Percentiles rank a stretch among this genome's conserved stretches.
Evolutionary conservation across 2,113 vertebrate species (phyloP).

Genomic region (western clawed frog (Xenopus tropicalis)): DNA sequence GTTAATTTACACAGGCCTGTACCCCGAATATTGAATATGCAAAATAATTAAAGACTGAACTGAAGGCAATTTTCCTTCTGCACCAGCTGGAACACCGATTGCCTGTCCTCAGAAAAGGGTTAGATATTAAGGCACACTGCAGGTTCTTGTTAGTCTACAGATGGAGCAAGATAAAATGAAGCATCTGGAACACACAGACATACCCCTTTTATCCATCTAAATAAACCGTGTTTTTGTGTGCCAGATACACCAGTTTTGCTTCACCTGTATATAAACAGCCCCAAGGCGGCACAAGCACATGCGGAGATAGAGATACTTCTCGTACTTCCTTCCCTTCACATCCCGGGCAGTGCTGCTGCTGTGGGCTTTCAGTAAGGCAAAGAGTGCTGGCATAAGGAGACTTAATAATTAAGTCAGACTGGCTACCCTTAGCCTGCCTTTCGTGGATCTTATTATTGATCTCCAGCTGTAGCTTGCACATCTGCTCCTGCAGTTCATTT

Average conservation of each 20-base stretch:
- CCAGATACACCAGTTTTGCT: too few species aligned
- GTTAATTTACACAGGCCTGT: too few species aligned
- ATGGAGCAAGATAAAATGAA: too few species aligned
- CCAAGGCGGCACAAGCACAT: slow-evolving; percentile 54
- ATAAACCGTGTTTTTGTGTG: too few species aligned
- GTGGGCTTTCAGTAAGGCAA: slow-evolving; percentile 57
- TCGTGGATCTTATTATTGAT: slow-evolving; percentile 92
- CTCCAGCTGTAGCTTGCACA: slow-evolving; percentile 93
- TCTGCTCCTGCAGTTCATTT: slow-evolving; percentile 96
- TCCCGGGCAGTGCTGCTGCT: slow-evolving; percentile 66
- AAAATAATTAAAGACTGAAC: too few species aligned
- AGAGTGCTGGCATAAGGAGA: slow-evolving; percentile 52
- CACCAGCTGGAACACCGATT: too few species aligned
- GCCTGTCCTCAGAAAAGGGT: too few species aligned
- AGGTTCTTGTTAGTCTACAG: background rate
- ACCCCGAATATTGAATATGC: too few species aligned
- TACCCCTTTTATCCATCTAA: too few species aligned
- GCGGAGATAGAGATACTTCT: slow-evolving; percentile 63
- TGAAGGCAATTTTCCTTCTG: too few species aligned
- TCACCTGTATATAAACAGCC: slow-evolving; percentile 14
- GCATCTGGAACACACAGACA: too few species aligned
- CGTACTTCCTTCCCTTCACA: slow-evolving; percentile 81
- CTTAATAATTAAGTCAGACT: slow-evolving; percentile 53
- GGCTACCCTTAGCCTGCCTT: slow-evolving; percentile 77
- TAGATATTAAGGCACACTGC: too few species aligned